These are phyloP conservation scores for Amphiduros pacificus DNA, from an alignment of 2,888 invertebrate genomes.

Conservation along the genomic window DNA sequence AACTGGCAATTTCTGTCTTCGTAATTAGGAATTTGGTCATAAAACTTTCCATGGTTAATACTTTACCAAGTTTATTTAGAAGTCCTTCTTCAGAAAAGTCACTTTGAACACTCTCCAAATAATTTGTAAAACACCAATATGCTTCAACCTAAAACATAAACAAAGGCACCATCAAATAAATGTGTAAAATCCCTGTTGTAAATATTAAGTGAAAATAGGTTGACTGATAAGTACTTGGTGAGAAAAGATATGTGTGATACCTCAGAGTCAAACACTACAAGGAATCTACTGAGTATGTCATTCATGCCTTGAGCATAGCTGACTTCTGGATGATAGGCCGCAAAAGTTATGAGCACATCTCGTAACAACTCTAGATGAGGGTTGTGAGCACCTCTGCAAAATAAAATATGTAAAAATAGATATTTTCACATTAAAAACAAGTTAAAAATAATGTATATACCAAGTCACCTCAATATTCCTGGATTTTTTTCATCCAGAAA, in stretches of 20 bases:
- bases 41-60: too few species aligned
- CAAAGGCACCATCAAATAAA: background rate
- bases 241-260: too few species aligned
- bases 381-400: constrained; percentile 37
- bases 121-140: constrained; percentile 57
- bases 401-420: too few species aligned
- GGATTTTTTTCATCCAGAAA: too few species aligned
- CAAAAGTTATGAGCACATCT: constrained; percentile 52
- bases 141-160: constrained; percentile 48
- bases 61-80: constrained; percentile 52
- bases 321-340: constrained; percentile 47
- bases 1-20: too few species aligned
- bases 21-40: too few species aligned
- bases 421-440: too few species aligned
- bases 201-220: background rate
- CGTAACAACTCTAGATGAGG: constrained; percentile 45
- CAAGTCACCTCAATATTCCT: too few species aligned
- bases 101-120: constrained; percentile 45
- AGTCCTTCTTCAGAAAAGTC: constrained; percentile 56
- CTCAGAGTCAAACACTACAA: constrained; percentile 56
- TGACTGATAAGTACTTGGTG: background rate
- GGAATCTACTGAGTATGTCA: constrained; percentile 54
- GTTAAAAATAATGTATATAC: too few species aligned
- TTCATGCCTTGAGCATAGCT: constrained; percentile 60
- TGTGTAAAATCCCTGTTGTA: background rate